These are phyloP conservation scores for Drosophila kanapiae DNA, from an alignment of 1,140 invertebrate genomes.

Conservation along the genomic window DNA sequence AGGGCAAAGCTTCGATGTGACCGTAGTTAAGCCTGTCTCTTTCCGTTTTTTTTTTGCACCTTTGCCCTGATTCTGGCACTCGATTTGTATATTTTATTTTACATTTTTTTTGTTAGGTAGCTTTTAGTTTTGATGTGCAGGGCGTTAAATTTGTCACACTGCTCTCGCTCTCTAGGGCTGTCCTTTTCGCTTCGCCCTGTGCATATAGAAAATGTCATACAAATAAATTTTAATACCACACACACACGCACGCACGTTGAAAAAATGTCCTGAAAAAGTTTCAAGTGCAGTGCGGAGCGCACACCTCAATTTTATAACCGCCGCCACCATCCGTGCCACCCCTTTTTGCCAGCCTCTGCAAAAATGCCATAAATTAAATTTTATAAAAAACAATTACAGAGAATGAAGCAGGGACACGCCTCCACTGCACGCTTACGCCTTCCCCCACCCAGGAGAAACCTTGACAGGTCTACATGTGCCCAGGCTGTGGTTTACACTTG, in stretches of 20 bases:
- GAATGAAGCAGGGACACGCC: constrained; percentile 56
- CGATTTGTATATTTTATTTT: not conserved
- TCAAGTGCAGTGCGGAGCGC: constrained; percentile 47
- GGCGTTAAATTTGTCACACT: constrained; percentile 74
- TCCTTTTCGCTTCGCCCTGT: constrained; percentile 12
- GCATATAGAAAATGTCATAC: constrained; percentile 67
- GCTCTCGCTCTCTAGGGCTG: constrained; percentile 16
- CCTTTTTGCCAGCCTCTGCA: constrained; percentile 39
- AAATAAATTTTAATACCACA: constrained; percentile 76
- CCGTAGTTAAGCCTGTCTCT: constrained; percentile 51
- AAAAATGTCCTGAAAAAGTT: constrained; percentile 47
- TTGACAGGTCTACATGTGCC: constrained; percentile 76
- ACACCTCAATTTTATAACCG: constrained; percentile 30
- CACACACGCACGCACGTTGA: constrained; percentile 29
- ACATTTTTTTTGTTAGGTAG: constrained; percentile 42
- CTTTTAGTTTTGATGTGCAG: constrained; percentile 70
- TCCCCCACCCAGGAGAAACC: constrained; percentile 19
- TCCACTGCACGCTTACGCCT: not conserved
- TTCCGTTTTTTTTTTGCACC: constrained; percentile 9
- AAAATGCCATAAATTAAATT: constrained; percentile 83
- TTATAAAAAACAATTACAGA: constrained; percentile 83
- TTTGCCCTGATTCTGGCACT: constrained; percentile 19
- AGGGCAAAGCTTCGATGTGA: constrained; percentile 50
- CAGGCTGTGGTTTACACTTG: constrained; percentile 80
- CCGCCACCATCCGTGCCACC: not conserved